Evolutionary conservation across 1,140 invertebrate genomes (phyloP), one percentile per base, ranked within the genome.

Genomic region (Anastrepha ludens): DNA sequence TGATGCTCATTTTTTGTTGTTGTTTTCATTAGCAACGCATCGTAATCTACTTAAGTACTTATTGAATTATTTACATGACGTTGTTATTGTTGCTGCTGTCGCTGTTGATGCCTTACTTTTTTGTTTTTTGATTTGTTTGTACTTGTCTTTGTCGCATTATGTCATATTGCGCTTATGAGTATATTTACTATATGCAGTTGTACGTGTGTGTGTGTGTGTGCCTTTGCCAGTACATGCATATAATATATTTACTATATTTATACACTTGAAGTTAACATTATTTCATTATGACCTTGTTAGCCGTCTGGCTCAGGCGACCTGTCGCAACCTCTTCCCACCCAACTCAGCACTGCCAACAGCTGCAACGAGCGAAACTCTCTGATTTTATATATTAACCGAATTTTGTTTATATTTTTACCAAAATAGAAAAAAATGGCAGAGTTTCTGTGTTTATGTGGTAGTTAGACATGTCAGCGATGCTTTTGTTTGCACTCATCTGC

Each of bases 41-140:
- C 44, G 65, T 78, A 88, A 88, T 88, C 87, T 67, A 78, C 85
- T 88, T 88, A 88, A 88, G 87, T 60, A 86, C 64, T 88, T 88
- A 88, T 86, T 86, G 78, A 88, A 88, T 88, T 65, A 87, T 65
- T 87, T 88, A 88, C 81, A 44, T 88, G 44, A 62, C 70, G 74
- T 81, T 50, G 44, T 4, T 29, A 20, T 41, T 81, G 9, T 81
- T 78, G 47, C 50, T n/a, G n/a, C 8, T 78, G 5, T 78, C 50
- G 44, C n/a, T 6, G 17, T 50, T 78, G 6, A 20, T 4, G 17
- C 2, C 15, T 47, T 17, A 13, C 39, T n/a, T 11, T 15, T 74
- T 74, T 47, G 44, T 44, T 44, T 74, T 44, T 74, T 44, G 17
- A 41, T 74, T 74, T 50, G 15, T 74, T 74, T 50, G 70, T 8